Percentiles rank a stretch among this genome's conserved stretches.
These are phyloP conservation scores for Aphaenogaster rudis DNA, from an alignment of 1,140 invertebrate species.

Conservation along the genomic window DNA sequence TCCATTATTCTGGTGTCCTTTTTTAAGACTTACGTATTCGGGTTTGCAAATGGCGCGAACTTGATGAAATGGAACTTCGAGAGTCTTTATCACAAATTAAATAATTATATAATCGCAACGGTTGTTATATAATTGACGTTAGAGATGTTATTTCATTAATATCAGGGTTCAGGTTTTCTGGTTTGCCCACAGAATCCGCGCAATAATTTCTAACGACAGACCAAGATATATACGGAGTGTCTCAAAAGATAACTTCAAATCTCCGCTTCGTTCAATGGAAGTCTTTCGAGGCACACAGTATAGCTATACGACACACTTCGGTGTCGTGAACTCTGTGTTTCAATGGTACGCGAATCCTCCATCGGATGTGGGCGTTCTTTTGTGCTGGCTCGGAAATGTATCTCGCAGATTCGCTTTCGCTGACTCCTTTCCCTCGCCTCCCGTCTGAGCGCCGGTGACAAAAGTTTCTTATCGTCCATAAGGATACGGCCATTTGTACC, in stretches of 20 bases:
- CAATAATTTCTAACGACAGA: slow-evolving; percentile 13
- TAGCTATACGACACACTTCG: slow-evolving; percentile 6
- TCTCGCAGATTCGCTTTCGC: slow-evolving; percentile 9
- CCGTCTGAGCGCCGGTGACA: background rate
- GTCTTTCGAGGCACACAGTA: background rate
- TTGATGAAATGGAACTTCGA: background rate
- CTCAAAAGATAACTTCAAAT: background rate
- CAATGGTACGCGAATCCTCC: background rate
- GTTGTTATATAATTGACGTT: slow-evolving; percentile 1
- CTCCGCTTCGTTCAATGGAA: background rate
- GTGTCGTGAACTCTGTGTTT: slow-evolving; percentile 17
- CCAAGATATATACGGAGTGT: background rate
- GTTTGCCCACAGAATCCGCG: slow-evolving; percentile 17
- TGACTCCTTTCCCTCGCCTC: too few relatives aligned
- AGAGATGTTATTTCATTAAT: slow-evolving; percentile 11
- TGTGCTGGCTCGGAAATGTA: background rate
- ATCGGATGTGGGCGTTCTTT: background rate
- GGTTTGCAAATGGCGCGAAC: background rate
- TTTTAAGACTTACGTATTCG: slow-evolving; percentile 27
- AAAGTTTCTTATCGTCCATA: slow-evolving; percentile 43
- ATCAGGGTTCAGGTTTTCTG: background rate
- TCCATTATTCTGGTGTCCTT: background rate
- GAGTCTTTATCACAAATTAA: slow-evolving; percentile 55
- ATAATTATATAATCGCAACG: slow-evolving; percentile 12
- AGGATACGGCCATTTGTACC: slow-evolving; percentile 8